These are phyloP conservation scores for Drosophila orosa DNA, from an alignment of 1,140 invertebrate genomes.

Conservation along the genomic window DNA sequence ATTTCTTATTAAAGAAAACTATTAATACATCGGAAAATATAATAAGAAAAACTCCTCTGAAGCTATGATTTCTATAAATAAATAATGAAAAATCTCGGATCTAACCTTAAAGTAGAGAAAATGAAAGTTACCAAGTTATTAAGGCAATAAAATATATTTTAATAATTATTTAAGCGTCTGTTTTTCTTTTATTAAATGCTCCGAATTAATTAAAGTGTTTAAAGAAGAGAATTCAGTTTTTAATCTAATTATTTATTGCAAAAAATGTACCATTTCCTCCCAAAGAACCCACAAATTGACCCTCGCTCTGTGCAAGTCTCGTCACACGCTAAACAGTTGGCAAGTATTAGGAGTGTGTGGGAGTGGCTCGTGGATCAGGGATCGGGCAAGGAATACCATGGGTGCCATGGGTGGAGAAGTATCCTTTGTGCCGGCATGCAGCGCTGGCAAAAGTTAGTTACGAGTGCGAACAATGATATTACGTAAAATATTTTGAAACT, in stretches of 20 bases:
- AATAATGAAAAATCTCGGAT: too few relatives aligned
- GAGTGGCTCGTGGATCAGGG: slow-evolving; percentile 16
- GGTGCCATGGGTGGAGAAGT: slow-evolving; percentile 24
- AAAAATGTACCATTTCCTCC: not conserved
- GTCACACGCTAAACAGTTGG: slow-evolving; percentile 74
- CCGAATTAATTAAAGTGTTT: not conserved
- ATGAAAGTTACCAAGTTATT: not conserved
- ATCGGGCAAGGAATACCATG: not conserved
- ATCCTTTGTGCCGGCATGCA: slow-evolving; percentile 53
- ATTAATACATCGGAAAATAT: too few relatives aligned
- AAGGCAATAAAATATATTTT: not conserved
- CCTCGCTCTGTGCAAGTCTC: slow-evolving; percentile 52
- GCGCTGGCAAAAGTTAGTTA: slow-evolving; percentile 75
- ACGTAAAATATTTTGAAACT: slow-evolving; percentile 83
- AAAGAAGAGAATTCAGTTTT: too few relatives aligned
- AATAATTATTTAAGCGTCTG: not conserved
- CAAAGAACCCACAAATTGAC: slow-evolving; percentile 9
- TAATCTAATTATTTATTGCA: not conserved
- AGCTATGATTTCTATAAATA: not conserved
- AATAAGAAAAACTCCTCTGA: too few relatives aligned
- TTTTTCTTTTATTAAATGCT: not conserved
- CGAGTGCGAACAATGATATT: slow-evolving; percentile 81
- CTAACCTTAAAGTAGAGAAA: not conserved
- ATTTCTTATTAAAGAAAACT: too few relatives aligned
- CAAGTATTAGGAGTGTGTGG: slow-evolving; percentile 58